These are phyloP conservation scores for Calliopsis andreniformis DNA, from an alignment of 1,140 invertebrate genomes.

Conservation along the genomic window DNA sequence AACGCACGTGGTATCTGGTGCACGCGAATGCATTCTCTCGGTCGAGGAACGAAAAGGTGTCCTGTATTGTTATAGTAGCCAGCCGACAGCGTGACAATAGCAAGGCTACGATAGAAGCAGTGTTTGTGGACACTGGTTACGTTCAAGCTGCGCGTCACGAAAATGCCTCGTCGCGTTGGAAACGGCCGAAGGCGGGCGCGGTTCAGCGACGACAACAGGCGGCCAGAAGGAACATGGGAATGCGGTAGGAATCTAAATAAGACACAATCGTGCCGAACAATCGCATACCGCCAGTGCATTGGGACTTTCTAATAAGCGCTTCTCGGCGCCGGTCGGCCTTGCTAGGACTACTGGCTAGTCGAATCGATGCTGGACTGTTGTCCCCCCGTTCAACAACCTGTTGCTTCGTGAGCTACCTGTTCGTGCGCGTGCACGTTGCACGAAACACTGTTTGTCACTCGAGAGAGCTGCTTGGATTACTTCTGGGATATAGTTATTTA, in stretches of 20 bases:
- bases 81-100: not conserved
- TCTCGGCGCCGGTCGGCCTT: slow-evolving; percentile 59
- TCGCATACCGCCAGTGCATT: slow-evolving; percentile 60
- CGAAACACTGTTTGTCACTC: not conserved
- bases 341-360: slow-evolving; percentile 59
- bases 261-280: slow-evolving; percentile 68
- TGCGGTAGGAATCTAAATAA: slow-evolving; percentile 66
- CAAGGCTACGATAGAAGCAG: not conserved
- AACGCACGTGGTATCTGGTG: not conserved
- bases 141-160: not conserved
- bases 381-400: slow-evolving; percentile 62
- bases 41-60: not conserved
- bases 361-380: slow-evolving; percentile 36
- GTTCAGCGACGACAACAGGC: slow-evolving; percentile 18
- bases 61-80: not conserved
- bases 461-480: not conserved
- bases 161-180: slow-evolving; percentile 11
- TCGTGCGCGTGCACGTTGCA: not conserved
- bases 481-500: not conserved
- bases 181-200: slow-evolving; percentile 15
- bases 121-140: not conserved
- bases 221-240: slow-evolving; percentile 35
- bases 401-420: slow-evolving; percentile 50
- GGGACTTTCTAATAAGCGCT: slow-evolving; percentile 66
- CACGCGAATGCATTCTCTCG: not conserved